phyloP scores from a whole-genome alignment of 2,888 invertebrate genomes.

The Lottia scabra region DNA sequence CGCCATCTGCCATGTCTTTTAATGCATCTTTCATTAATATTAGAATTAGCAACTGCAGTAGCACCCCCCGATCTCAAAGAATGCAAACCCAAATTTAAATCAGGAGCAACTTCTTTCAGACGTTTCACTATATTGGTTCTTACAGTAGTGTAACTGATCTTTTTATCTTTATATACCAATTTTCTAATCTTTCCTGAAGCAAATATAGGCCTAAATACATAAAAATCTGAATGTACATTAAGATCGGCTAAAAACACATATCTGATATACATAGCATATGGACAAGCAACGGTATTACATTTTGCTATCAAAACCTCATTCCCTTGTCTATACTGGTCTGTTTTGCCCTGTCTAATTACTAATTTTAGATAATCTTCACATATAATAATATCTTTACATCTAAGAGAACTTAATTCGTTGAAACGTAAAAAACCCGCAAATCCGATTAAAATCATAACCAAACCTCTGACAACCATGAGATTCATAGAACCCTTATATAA shows the following conservation, averaged over 20 bases:
- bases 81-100: conserved; percentile 12
- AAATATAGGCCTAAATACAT: conserved; percentile 29
- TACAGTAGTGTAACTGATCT: neutral
- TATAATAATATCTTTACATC: neutral
- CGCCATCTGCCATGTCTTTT: conserved; percentile 19
- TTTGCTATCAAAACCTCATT: neutral
- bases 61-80: conserved; percentile 12
- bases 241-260: neutral
- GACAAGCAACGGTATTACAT: neutral
- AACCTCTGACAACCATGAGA: neutral
- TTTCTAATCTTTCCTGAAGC: conserved; percentile 11
- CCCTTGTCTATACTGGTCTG: neutral
- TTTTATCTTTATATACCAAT: neutral
- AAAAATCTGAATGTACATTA: neutral
- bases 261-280: neutral
- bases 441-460: conserved; percentile 29
- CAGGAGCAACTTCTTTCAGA: neutral
- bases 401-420: neutral
- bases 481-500: conserved; percentile 3
- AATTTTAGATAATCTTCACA: conserved; percentile 5
- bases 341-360: conserved; percentile 19
- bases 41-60: conserved; percentile 7
- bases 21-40: conserved; percentile 8
- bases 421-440: neutral
- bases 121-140: neutral